A percentile compares a stretch with the other conserved stretches of the same genome.
Conservation (phyloP, 2,113 vertebrate species). For the Brachyhypopomus gauderio region DNA sequence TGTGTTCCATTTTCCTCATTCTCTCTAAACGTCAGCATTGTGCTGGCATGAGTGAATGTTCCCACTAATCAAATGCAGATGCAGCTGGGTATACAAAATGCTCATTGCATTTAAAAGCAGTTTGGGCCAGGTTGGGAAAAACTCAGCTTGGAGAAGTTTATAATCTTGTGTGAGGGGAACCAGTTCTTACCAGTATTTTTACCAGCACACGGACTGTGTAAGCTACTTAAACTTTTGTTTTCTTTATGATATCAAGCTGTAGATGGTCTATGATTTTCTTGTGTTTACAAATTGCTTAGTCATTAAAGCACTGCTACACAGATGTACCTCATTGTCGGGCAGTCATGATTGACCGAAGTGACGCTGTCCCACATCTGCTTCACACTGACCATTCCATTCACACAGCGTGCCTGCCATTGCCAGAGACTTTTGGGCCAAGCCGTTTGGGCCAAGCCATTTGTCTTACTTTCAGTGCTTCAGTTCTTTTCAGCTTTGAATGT, state of each 20-base stretch:
- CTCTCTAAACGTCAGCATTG: constrained; percentile 11
- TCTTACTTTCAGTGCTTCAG: constrained; percentile 42
- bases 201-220: background rate
- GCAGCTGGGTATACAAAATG: constrained; percentile 9
- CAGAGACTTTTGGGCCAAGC: background rate
- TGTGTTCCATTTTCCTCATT: background rate
- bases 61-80: constrained; percentile 18
- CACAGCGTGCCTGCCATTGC: background rate
- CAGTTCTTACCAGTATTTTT: background rate
- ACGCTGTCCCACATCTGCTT: background rate
- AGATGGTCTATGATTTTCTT: constrained; percentile 19
- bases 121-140: background rate
- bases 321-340: background rate
- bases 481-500: constrained; percentile 54
- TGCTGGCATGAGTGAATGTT: constrained; percentile 18
- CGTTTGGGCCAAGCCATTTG: constrained; percentile 32
- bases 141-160: constrained; percentile 16
- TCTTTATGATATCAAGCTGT: constrained; percentile 2
- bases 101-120: constrained; percentile 1
- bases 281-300: constrained; percentile 11
- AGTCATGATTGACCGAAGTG: constrained; percentile 3
- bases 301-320: background rate
- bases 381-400: background rate
- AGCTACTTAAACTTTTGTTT: constrained; percentile 23
- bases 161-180: constrained; percentile 7